phyloP scores from a whole-genome alignment of 2,113 vertebrate species.

The Bubo bubo region DNA sequence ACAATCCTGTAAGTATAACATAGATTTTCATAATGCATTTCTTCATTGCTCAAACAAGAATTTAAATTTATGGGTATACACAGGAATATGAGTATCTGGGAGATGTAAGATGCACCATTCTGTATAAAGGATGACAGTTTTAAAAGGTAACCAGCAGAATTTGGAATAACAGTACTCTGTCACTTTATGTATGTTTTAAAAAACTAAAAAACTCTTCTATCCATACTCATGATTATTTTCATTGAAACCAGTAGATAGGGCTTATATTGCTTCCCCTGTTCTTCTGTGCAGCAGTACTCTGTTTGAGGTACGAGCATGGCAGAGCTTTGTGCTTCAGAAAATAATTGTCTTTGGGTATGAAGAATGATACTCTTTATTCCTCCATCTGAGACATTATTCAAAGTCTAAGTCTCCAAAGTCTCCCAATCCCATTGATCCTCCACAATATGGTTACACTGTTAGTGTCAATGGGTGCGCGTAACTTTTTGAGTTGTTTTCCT shows the following conservation, averaged over 20 bases:
- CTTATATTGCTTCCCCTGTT: background rate
- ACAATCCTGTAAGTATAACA: constrained; percentile 74
- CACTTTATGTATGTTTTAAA: background rate
- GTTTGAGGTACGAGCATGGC: background rate
- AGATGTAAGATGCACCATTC: background rate
- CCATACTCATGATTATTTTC: background rate
- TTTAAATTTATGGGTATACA: background rate
- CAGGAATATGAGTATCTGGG: background rate
- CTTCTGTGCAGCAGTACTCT: background rate
- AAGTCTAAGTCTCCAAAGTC: background rate
- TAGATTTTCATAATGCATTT: background rate
- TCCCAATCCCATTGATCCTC: background rate
- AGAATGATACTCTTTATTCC: background rate
- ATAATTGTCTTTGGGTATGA: background rate
- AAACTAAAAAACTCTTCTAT: background rate
- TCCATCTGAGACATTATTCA: background rate
- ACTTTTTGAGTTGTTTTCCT: background rate
- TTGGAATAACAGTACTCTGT: background rate
- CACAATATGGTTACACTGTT: background rate
- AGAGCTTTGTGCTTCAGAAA: background rate
- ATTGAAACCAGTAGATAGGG: background rate
- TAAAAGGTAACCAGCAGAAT: background rate
- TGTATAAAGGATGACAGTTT: background rate
- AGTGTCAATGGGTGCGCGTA: background rate
- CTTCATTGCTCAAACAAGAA: background rate